These are phyloP conservation scores for Carettochelys insculpta DNA, from an alignment of 2,113 vertebrate species.

Conservation along the genomic window DNA sequence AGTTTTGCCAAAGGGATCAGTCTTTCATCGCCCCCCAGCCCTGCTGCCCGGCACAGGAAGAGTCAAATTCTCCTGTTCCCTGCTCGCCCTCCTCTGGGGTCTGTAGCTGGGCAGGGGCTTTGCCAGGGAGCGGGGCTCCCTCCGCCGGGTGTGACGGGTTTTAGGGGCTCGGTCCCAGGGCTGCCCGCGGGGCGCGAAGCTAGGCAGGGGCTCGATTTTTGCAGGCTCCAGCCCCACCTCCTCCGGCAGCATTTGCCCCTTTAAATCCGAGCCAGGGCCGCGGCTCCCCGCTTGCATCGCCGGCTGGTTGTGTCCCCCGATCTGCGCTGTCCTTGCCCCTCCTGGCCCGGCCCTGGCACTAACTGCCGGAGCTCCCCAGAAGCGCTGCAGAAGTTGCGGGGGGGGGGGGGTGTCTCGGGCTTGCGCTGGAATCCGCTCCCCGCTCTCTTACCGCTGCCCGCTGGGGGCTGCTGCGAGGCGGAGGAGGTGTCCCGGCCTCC, in stretches of 20 bases:
- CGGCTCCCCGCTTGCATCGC: background rate
- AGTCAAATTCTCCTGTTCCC: background rate
- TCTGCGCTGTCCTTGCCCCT: background rate
- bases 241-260: background rate
- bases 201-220: background rate
- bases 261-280: background rate
- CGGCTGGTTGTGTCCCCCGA: background rate
- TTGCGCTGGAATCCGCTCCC: too few relatives aligned
- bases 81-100: background rate
- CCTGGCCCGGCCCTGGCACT: too few relatives aligned
- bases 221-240: background rate
- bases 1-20: background rate
- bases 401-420: too few relatives aligned
- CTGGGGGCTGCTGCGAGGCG: too few relatives aligned
- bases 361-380: too few relatives aligned
- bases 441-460: too few relatives aligned
- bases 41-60: background rate
- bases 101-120: background rate
- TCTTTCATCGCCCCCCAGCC: background rate
- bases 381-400: too few relatives aligned
- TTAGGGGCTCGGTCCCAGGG: background rate
- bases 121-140: background rate
- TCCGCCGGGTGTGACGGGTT: background rate
- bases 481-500: too few relatives aligned
- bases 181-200: background rate